These are phyloP conservation scores for Tapirus indicus DNA, from an alignment of 2,797 vertebrate genomes.

Conservation along the genomic window DNA sequence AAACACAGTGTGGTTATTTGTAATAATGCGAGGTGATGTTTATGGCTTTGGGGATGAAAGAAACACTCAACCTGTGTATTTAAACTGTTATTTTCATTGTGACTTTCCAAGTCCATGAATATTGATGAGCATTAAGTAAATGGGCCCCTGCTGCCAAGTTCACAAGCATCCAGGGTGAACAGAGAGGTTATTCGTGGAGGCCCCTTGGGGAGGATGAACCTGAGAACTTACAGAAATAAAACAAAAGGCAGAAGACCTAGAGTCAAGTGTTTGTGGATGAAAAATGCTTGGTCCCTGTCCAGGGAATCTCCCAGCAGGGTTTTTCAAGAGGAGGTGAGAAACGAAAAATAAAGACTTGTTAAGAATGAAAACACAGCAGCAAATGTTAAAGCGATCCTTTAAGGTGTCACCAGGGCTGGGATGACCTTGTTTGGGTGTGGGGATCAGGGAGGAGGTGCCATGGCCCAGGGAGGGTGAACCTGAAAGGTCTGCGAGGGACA, in stretches of 20 bases:
- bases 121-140: background rate
- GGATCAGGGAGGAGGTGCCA: fast-evolving
- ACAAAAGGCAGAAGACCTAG: background rate
- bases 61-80: background rate
- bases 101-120: background rate
- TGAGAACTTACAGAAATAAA: background rate
- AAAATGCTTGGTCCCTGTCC: background rate
- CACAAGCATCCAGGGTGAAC: background rate
- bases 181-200: background rate
- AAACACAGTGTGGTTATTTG: background rate
- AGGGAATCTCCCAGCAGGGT: background rate
- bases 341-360: background rate
- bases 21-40: background rate
- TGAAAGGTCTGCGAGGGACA: fast-evolving
- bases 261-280: background rate
- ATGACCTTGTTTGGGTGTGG: background rate
- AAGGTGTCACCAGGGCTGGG: too few species aligned
- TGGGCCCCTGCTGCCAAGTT: background rate
- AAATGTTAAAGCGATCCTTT: too few species aligned
- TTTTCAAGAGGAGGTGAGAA: background rate
- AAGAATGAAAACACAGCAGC: background rate
- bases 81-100: background rate
- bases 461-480: background rate
- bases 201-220: background rate
- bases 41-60: background rate